These are phyloP conservation scores for Calidris pygmaea DNA, from an alignment of 2,113 vertebrate genomes.

Conservation along the genomic window DNA sequence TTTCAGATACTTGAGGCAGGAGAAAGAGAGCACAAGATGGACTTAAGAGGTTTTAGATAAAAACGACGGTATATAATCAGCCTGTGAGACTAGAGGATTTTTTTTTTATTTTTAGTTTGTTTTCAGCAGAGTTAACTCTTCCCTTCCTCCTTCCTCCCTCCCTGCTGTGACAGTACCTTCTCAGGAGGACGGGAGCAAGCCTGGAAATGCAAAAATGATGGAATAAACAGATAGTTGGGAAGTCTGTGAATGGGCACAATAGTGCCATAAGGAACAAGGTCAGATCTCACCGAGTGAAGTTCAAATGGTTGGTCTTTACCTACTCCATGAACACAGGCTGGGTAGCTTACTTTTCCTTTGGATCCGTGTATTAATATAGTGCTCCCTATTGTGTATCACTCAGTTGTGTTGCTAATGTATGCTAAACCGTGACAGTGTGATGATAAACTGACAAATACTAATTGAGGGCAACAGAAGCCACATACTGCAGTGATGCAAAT, in stretches of 20 bases:
- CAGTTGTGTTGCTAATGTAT: rapidly evolving
- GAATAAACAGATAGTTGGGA: neutral
- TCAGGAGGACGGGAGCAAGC: neutral
- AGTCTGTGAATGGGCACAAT: neutral
- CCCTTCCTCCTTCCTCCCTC: neutral
- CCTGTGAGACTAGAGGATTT: neutral
- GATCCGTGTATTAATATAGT: rapidly evolving
- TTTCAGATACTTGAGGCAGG: neutral
- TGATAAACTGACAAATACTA: neutral
- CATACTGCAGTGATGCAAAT: neutral
- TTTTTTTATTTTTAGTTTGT: neutral
- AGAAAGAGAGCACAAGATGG: neutral
- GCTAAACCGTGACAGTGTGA: neutral
- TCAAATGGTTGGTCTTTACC: neutral
- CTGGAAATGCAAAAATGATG: neutral
- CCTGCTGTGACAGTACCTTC: neutral
- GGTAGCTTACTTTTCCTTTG: neutral
- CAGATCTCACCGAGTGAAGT: neutral
- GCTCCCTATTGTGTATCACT: neutral
- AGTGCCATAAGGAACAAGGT: rapidly evolving
- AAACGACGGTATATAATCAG: neutral
- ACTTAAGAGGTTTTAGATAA: neutral
- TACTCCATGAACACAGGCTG: neutral
- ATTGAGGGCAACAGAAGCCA: neutral
- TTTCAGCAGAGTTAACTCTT: neutral